Percentiles rank a stretch among this genome's conserved stretches.
These are phyloP conservation scores for Pandemis corylana DNA, from an alignment of 2,888 invertebrate species.

Conservation along the genomic window DNA sequence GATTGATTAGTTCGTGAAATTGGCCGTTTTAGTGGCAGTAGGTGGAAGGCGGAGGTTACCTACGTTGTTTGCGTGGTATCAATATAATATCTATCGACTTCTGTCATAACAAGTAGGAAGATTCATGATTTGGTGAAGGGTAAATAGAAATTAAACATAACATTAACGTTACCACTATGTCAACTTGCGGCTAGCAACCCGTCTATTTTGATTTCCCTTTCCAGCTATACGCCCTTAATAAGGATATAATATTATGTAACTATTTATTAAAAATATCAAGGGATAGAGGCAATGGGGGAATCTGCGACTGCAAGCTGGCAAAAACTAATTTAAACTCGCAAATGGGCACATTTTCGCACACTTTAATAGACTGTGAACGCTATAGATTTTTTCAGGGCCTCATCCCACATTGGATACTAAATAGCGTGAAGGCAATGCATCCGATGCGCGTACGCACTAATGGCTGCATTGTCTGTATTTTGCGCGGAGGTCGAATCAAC, in stretches of 20 bases:
- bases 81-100: neutral
- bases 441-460: constrained; percentile 30
- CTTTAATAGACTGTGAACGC: neutral
- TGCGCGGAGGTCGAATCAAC: constrained; percentile 23
- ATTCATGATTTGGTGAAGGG: neutral
- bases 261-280: too few species aligned
- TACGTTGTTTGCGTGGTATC: constrained; percentile 4
- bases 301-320: too few species aligned
- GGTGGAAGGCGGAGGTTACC: constrained; percentile 3
- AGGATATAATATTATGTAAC: too few species aligned
- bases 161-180: neutral
- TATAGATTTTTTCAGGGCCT: constrained; percentile 11
- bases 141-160: neutral
- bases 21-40: constrained; percentile 29
- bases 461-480: constrained; percentile 34
- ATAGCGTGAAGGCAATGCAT: constrained; percentile 37
- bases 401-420: constrained; percentile 21
- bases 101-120: neutral
- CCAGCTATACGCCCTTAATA: too few species aligned
- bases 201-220: too few species aligned
- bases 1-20: constrained; percentile 33
- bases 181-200: too few species aligned
- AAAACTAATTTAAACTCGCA: too few species aligned
- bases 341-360: neutral
- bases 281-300: too few species aligned